Conservation (phyloP, 2,113 vertebrate species). For the Albula glossodonta region DNA sequence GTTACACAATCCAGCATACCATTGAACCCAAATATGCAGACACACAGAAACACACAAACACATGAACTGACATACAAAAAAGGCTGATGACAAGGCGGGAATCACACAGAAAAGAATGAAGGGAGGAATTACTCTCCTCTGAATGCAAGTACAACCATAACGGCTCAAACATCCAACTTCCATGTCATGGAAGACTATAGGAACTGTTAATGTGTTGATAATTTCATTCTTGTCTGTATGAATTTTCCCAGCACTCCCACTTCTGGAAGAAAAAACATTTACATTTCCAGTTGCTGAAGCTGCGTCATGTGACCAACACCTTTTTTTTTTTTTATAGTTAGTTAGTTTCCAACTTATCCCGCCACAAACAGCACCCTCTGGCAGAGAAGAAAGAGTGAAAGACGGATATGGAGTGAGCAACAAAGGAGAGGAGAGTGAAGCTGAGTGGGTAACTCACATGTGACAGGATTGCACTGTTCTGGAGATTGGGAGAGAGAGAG, state of each 20-base stretch:
- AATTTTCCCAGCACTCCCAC: slow-evolving; percentile 44
- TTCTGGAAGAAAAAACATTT: slow-evolving; percentile 26
- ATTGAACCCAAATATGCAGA: slow-evolving; percentile 14
- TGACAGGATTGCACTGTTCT: slow-evolving; percentile 74
- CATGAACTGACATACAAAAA: background rate
- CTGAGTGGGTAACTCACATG: slow-evolving; percentile 73
- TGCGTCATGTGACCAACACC: slow-evolving; percentile 41
- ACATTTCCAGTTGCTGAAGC: slow-evolving; percentile 29
- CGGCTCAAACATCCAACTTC: slow-evolving; percentile 29
- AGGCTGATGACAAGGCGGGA: background rate
- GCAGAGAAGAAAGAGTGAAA: slow-evolving; percentile 46
- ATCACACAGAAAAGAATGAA: slow-evolving; percentile 30
- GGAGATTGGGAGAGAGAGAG: slow-evolving; percentile 29
- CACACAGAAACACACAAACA: slow-evolving; percentile 3
- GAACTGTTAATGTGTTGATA: background rate
- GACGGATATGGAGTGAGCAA: slow-evolving; percentile 34
- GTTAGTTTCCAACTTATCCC: slow-evolving; percentile 1
- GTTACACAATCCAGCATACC: slow-evolving; percentile 15
- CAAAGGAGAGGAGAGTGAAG: slow-evolving; percentile 40
- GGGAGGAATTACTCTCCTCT: background rate
- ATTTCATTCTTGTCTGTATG: slow-evolving; percentile 64
- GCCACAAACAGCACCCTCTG: slow-evolving; percentile 42
- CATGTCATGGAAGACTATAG: slow-evolving; percentile 39
- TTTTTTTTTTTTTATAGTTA: background rate
- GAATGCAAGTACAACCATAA: background rate